Evolutionary conservation across 2,888 invertebrate genomes (phyloP), one percentile per base, ranked within the genome.

Genomic region (Leucozona laternaria): DNA sequence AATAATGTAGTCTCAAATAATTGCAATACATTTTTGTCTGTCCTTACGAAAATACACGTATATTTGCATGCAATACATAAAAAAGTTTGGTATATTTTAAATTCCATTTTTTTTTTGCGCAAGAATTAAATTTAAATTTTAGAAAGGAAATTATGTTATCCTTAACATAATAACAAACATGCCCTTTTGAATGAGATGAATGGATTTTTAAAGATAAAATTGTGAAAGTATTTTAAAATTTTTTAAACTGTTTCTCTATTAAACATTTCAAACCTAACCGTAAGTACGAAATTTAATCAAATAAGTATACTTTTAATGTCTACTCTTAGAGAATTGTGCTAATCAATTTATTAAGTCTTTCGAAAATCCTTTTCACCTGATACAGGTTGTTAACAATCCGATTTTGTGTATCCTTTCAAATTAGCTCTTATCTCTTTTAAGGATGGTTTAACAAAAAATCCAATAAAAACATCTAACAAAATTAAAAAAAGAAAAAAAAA

Each of bases 281-380:
- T 28, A 62, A 40, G 37, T 25, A 62, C 15, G 25, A 43, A 62
- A 25, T 31, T 6, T 45, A 17, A 28, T 48, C 0, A 48, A 48
- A 31, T 20, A 17, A 66, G 4, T 48, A 20, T 48, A 66, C 20
- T 50, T 50, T 22, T 22, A 20, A 34, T 34, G 17, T 22, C 22
- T 40, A 60, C 22, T 37, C 22, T 40, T 37, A 37, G 37, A 60
- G 60, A 43, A 43, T 66, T 48, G 50, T 50, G 53, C 68, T 53
- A 53, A 50, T 48, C 66, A 53, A 53, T 68, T 50, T 50, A 25
- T 53, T 75, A 57, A 15, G 70, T 70, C 73, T 73, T 81, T 79
- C 76, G 34, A 70, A 78, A 64, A 68, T 76, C 62, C 75, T 79
- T 84, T 84, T 86, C 75, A 86, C 86, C 86, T 86, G 81, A 86